Conservation (phyloP, 37 sponge, comb jelly and placozoan genomes). For the Bolinopsis microptera region DNA sequence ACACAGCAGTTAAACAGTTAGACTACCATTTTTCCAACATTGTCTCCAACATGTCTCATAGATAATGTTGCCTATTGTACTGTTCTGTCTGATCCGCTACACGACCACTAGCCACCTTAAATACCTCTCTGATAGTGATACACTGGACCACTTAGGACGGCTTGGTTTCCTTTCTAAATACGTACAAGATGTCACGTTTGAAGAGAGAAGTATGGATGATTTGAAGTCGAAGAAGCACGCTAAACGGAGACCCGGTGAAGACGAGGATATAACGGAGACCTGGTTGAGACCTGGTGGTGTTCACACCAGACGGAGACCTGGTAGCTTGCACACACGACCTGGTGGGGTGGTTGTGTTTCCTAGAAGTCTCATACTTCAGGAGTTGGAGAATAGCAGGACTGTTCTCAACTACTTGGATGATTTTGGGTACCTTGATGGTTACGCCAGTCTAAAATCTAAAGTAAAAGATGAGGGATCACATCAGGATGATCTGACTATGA, state of each 20-base stretch:
- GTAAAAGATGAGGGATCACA: neutral
- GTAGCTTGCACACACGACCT: no score
- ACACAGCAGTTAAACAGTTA: neutral
- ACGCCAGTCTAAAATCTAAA: neutral
- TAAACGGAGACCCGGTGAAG: neutral
- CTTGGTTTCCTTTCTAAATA: neutral
- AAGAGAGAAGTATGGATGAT: neutral
- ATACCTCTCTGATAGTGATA: neutral
- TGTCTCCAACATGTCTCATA: neutral
- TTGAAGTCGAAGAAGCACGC: no score
- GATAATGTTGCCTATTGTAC: neutral
- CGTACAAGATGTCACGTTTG: neutral
- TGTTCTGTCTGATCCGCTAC: neutral
- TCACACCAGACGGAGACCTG: no score
- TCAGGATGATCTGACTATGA: neutral
- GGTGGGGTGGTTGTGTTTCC: neutral
- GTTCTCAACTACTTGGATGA: conserved; percentile 59
- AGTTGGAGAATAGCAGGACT: neutral
- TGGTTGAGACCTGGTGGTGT: no score
- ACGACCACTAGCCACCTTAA: neutral
- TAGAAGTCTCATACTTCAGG: neutral
- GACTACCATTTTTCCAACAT: neutral
- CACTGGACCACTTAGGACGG: neutral
- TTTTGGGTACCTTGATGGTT: conserved; percentile 26
- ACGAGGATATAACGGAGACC: neutral